Base-by-base conservation (phyloP, 2,797 vertebrate species). In the Rhinoraja longicauda region DNA sequence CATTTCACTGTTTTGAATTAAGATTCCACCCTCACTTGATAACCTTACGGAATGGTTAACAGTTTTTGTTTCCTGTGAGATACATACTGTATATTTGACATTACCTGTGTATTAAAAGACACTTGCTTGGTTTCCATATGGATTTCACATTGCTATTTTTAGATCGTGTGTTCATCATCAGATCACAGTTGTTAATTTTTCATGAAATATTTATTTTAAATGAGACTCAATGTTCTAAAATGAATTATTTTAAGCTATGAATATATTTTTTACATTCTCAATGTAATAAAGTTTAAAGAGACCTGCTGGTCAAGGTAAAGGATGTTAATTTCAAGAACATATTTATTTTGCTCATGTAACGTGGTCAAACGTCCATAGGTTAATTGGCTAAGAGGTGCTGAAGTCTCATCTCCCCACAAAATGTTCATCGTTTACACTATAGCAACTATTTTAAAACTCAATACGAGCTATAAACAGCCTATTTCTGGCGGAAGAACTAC, bases 221-320 rank as follows among this genome's bases (percentile, higher is more conserved):
- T 67, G 84, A 88, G 59, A 88, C 59, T 67, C n/a, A 36, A 36
- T 88, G n/a, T 67, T 88, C 62, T 2, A 88, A 88, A 67, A 88
- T 88, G 59, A 88, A 88, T 88, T 36, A 88, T 88, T 88, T 88
- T 88, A 88, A 62, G n/a, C n/a, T 32, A 32, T 59, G 59, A 88
- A 88, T 84, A 12, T 62, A 84, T 59, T 59, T 19, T 72, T 64
- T 64, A 32, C 32, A 64, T 88, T 88, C 15, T 64, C n/a, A 88
- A 32, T n/a, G n/a, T 32, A 88, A 36, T 36, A 19, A 21, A 32
- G 7, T 88, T 62, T 64, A n/a, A 86, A 59, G 59, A 64, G 6
- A 32, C 59, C 59, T 32, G 32, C 26, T 84, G 13, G n/a, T 29
- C 29, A n/a, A 88, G 57, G 57, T 64, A 19, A 88, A 17, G n/a